Evolutionary conservation across 2,113 vertebrate species (phyloP).

Genomic region (Camelus bactrianus): DNA sequence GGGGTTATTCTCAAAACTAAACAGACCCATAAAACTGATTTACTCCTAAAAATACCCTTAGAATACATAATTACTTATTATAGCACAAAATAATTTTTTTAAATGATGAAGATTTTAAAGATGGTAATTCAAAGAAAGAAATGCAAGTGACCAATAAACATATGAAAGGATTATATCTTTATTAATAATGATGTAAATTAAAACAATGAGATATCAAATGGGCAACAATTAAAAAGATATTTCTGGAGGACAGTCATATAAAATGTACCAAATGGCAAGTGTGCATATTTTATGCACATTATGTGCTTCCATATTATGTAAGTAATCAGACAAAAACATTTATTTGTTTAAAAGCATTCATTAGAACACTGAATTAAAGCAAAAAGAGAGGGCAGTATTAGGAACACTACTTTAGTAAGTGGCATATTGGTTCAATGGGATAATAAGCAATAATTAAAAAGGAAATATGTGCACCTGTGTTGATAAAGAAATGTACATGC

Average conservation of each 20-base stretch:
- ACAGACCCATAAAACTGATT: not conserved
- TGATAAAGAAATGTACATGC: not conserved
- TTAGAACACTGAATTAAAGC: not conserved
- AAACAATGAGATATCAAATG: not conserved
- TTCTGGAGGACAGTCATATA: not conserved
- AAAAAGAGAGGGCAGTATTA: not conserved
- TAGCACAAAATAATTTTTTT: not conserved
- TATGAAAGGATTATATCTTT: not conserved
- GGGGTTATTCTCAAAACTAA: constrained; percentile 18
- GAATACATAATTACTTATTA: not conserved
- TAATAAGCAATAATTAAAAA: not conserved
- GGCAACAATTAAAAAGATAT: constrained; percentile 28
- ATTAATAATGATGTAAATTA: not conserved
- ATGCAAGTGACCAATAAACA: not conserved
- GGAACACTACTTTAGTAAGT: not conserved
- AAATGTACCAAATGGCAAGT: not conserved
- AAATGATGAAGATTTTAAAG: not conserved
- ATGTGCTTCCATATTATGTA: not conserved
- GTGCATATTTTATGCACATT: not conserved
- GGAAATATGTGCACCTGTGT: not conserved
- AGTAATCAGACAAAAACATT: not conserved
- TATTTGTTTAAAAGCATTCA: not conserved
- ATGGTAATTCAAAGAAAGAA: not conserved
- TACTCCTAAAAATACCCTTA: not conserved
- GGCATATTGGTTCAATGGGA: not conserved